Conservation (phyloP, 2,888 invertebrate species). For the Leptothorax acervorum region DNA sequence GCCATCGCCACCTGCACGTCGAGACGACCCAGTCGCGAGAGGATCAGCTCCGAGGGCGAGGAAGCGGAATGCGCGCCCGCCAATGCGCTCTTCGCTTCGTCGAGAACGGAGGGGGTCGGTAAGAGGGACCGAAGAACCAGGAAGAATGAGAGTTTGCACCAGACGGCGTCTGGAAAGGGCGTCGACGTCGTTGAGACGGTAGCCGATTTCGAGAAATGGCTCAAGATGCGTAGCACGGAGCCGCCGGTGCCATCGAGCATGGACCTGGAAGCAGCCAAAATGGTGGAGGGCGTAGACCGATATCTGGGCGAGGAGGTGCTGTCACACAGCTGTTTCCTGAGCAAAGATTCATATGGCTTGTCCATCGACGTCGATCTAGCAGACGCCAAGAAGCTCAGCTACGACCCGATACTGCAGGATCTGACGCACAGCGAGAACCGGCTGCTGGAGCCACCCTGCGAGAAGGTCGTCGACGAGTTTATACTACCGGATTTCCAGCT, state of each 20-base stretch:
- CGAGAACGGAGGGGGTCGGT: not conserved
- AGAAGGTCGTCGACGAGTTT: constrained; percentile 78
- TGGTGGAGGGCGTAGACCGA: constrained; percentile 77
- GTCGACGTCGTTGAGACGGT: constrained; percentile 75
- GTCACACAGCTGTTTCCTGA: constrained; percentile 77
- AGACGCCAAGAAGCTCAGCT: constrained; percentile 78
- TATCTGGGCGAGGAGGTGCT: constrained; percentile 78
- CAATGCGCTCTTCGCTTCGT: not conserved
- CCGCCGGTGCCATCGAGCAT: constrained; percentile 78
- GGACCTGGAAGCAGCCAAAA: constrained; percentile 80
- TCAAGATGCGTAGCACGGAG: constrained; percentile 76
- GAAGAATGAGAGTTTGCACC: constrained; percentile 13
- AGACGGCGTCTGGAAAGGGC: constrained; percentile 46
- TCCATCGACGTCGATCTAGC: constrained; percentile 79
- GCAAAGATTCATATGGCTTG: constrained; percentile 78
- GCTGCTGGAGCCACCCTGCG: constrained; percentile 75
- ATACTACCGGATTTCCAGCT: constrained; percentile 81
- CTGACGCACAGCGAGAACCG: constrained; percentile 78
- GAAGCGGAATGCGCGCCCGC: not conserved
- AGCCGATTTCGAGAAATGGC: constrained; percentile 83
- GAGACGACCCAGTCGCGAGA: constrained; percentile 68
- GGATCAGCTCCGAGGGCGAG: constrained; percentile 1
- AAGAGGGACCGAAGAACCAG: not conserved
- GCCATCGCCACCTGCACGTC: constrained; percentile 74
- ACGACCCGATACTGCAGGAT: constrained; percentile 80